Evolutionary conservation across 2,888 invertebrate species (phyloP), one percentile per base, ranked within the genome.

Genomic region (Cryptus viduatorius): DNA sequence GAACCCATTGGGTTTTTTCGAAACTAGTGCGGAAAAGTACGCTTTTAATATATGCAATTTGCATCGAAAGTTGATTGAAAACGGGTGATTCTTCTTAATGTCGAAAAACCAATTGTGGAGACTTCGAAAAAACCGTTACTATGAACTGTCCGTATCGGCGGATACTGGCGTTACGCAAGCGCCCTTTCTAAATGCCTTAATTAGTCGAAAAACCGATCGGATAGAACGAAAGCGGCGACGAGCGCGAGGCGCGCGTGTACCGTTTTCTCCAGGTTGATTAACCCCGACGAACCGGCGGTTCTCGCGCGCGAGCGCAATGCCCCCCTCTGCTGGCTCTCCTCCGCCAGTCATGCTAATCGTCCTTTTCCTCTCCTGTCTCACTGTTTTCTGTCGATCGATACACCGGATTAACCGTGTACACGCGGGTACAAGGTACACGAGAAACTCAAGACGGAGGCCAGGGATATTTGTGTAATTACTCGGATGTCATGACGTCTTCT

Each of bases 161-260:
- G 59, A 71, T 56, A 10, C 37, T n/a, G 8, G 69, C 46, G 46
- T 78, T 82, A 69, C 71, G 69, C 76, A 82, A 75, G 61, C 48
- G 82, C 79, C 82, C 85, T 85, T 85, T 85, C 85, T 82, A 82
- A 82, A 82, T 79, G 79, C 82, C 76, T 82, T 82, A 82, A 82
- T 85, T 82, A 79, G 82, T 79, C 61, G 75, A 67, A 82, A 85
- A 82, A 82, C 75, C 48, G 67, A 77, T 79, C 76, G 79, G 65
- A 76, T 46, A 82, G 85, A 85, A 82, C 71, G 79, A 82, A 85
- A 85, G 79, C 82, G 82, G 61, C 64, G 50, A 71, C 56, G 37
- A 37, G 65, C 50, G 24, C 76, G 29, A 61, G 61, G 14, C 42
- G 65, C 72, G 72, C 65, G 67, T 80, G 59, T 67, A 46, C 31